Evolutionary conservation across 2,888 invertebrate genomes (phyloP).

Genomic region (Ecliptopera silaceata): DNA sequence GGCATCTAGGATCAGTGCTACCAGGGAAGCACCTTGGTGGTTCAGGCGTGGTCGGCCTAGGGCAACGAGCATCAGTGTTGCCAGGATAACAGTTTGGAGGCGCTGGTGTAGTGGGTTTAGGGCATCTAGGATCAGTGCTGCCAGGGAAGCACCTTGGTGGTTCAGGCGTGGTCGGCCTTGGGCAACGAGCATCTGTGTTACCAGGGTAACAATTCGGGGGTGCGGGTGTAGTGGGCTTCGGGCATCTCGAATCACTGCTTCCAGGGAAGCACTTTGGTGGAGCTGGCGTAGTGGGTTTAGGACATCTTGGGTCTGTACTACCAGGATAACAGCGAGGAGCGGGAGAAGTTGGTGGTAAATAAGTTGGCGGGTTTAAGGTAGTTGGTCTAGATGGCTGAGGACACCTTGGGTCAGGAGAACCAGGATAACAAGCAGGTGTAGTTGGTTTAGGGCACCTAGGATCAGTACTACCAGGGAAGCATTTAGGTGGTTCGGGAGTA

Average conservation of each 20-base stretch:
- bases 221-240: slow-evolving; percentile 48
- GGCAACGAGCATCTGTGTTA: slow-evolving; percentile 52
- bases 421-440: slow-evolving; percentile 54
- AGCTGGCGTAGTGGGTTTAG: slow-evolving; percentile 47
- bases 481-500: slow-evolving; percentile 42
- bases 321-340: slow-evolving; percentile 56
- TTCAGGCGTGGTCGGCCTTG: slow-evolving; percentile 34
- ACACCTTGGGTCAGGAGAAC: slow-evolving; percentile 54
- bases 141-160: slow-evolving; percentile 52
- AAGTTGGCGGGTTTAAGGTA: slow-evolving; percentile 43
- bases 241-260: slow-evolving; percentile 55
- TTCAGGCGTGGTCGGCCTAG: slow-evolving; percentile 35
- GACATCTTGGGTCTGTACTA: slow-evolving; percentile 51
- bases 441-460: slow-evolving; percentile 40
- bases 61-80: slow-evolving; percentile 52
- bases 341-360: slow-evolving; percentile 31
- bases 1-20: slow-evolving; percentile 41
- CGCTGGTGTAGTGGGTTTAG: slow-evolving; percentile 33
- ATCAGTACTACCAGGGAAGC: slow-evolving; percentile 42
- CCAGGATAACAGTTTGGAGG: slow-evolving; percentile 33
- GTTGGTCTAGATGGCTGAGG: slow-evolving; percentile 46
- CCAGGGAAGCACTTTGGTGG: slow-evolving; percentile 42
- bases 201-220: slow-evolving; percentile 44
- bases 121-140: slow-evolving; percentile 41
- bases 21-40: slow-evolving; percentile 52